Evolutionary conservation across 2,113 vertebrate genomes (phyloP).

Genomic region (Oncorhynchus kisutch): DNA sequence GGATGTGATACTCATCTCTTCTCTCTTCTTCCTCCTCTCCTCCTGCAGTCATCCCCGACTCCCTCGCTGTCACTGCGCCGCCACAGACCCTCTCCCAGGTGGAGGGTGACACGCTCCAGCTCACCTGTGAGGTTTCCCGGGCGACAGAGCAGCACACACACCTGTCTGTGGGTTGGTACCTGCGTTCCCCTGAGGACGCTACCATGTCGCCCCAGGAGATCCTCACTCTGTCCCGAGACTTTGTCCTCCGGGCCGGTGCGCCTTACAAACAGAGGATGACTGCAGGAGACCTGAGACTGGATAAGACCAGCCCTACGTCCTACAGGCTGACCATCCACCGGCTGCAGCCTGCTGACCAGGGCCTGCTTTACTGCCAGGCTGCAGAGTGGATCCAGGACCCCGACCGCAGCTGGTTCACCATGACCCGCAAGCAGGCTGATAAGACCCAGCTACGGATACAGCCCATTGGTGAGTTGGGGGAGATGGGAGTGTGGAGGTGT

Average conservation of each 20-base stretch:
- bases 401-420: constrained; percentile 87
- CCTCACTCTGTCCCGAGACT: constrained; percentile 87
- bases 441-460: constrained; percentile 87
- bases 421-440: constrained; percentile 93
- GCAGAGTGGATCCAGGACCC: constrained; percentile 96
- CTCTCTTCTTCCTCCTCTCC: not conserved
- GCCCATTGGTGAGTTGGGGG: constrained; percentile 69
- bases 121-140: constrained; percentile 86
- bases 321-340: constrained; percentile 91
- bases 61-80: constrained; percentile 76
- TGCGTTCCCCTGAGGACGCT: constrained; percentile 74
- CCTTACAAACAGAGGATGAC: constrained; percentile 86
- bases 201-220: constrained; percentile 77
- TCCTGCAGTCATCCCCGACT: constrained; percentile 88
- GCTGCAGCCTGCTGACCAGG: constrained; percentile 90
- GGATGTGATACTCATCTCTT: not conserved
- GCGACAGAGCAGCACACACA: constrained; percentile 89
- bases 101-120: constrained; percentile 87
- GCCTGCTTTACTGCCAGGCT: constrained; percentile 91
- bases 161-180: constrained; percentile 88
- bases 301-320: constrained; percentile 85
- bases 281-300: constrained; percentile 88
- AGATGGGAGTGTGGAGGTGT: not conserved
- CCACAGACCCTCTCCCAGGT: constrained; percentile 89
- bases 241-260: constrained; percentile 82